Evolutionary conservation across 2,797 vertebrate genomes (phyloP), one percentile per base, ranked within the genome.

Genomic region (Hipposideros larvatus): DNA sequence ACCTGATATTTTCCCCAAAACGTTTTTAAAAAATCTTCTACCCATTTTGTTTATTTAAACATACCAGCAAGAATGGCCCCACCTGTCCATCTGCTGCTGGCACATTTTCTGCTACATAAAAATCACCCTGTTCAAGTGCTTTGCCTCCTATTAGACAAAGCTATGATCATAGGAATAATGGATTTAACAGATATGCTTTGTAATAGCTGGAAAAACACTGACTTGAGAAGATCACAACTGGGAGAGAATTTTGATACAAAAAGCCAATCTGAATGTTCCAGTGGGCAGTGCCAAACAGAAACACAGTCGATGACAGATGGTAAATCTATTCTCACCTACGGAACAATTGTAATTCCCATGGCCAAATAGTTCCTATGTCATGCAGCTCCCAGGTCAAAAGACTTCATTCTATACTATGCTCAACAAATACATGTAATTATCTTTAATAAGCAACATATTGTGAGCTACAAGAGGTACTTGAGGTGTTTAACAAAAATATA

Each of bases 301-400:
- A 77, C 51, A 57, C 1, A 15, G 83, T 92, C 53, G 41, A 90
- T 57, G 63, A 91, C 93, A 97, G 97, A 95, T 96, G 95, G 96
- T 59, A 93, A 96, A 93, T 93, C 59, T 65, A 91, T 95, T 92
- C 75, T 93, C 71, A 94, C 48, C 90, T 96, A 89, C 78, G 91
- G 95, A 37, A 96, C 77, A 93, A 85, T n/a, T 63, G 3, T 9
- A 77, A 51, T 78, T 92, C 48, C 26, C 15, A n/a, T 13, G 63
- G 55, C 66, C 78, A 68, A 51, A 16, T 31, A 74, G 18, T 80
- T 57, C 55, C 63, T 77, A 77, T 46, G 43, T 37, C 68, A 63
- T 61, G 14, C 26, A 63, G n/a, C 34, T 74, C 61, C 31, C 37
- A 80, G 63, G 84, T 95, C 37, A 95, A 85, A 87, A 46, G 18